Percentiles rank a stretch among this genome's conserved stretches.
Evolutionary conservation across 2,888 invertebrate species (phyloP).

Genomic region (Pristionchus entomophagus): DNA sequence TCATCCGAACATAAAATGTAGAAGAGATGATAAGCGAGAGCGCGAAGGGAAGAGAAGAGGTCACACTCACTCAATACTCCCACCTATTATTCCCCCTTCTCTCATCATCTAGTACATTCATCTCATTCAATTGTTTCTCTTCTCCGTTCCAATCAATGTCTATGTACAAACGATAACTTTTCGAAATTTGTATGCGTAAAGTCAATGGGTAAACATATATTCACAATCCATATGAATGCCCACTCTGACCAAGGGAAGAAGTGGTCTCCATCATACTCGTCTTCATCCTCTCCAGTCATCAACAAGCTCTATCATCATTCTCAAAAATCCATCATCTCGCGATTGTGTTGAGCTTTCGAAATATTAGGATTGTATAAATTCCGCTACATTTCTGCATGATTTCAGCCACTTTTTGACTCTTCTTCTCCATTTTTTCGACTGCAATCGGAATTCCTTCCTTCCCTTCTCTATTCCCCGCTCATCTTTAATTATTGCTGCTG

Average conservation of each 20-base stretch:
- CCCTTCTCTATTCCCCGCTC: background rate
- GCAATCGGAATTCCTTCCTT: background rate
- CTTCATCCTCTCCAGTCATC: background rate
- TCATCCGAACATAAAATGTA: constrained; percentile 22
- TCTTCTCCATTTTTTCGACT: background rate
- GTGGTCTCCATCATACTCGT: too few species aligned
- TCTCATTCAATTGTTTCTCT: background rate
- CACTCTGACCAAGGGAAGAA: background rate
- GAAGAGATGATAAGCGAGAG: background rate
- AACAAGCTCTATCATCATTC: background rate
- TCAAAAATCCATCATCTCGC: background rate
- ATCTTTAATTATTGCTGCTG: background rate
- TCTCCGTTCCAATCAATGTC: background rate
- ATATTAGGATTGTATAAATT: background rate
- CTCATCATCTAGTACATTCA: background rate
- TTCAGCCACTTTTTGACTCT: background rate
- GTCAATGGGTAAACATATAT: background rate
- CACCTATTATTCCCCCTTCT: background rate
- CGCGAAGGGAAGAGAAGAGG: background rate
- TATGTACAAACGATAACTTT: background rate
- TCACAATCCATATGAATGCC: background rate
- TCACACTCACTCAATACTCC: constrained; percentile 1
- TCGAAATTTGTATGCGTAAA: background rate
- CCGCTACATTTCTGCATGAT: background rate
- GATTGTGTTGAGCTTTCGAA: background rate